Conservation (phyloP, 2,113 vertebrate species). For the Siniperca knerii region DNA sequence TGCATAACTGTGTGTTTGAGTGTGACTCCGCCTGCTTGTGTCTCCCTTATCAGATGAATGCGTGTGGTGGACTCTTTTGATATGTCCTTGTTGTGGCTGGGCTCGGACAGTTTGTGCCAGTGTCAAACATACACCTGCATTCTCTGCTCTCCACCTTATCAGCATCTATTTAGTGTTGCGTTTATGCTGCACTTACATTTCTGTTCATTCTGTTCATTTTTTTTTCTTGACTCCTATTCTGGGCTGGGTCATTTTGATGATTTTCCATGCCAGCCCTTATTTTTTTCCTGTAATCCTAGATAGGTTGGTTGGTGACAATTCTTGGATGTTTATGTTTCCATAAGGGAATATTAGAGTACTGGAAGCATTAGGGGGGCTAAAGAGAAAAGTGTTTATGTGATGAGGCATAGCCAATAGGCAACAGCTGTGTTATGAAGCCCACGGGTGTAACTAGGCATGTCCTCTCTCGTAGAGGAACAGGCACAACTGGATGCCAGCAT, state of each 20-base stretch:
- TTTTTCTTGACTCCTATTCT: too few relatives aligned
- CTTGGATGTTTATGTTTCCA: constrained; percentile 62
- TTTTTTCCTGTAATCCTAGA: constrained; percentile 7
- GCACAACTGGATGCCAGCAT: constrained; percentile 20
- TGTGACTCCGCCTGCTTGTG: constrained; percentile 9
- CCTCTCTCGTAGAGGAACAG: constrained; percentile 15
- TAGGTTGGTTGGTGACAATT: constrained; percentile 4
- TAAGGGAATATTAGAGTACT: constrained; percentile 8
- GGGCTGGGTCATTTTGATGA: not conserved
- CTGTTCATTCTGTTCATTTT: not conserved
- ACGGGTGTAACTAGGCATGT: constrained; percentile 32
- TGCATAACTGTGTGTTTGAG: not conserved
- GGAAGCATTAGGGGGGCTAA: not conserved
- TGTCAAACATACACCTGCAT: constrained; percentile 30
- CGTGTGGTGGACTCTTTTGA: constrained; percentile 38
- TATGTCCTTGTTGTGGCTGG: constrained; percentile 47
- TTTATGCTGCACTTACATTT: constrained; percentile 4
- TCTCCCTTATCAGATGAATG: constrained; percentile 53
- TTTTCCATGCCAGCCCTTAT: constrained; percentile 26
- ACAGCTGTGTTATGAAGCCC: constrained; percentile 62
- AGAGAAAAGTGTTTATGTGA: constrained; percentile 27
- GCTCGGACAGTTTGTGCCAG: constrained; percentile 6
- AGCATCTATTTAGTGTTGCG: constrained; percentile 1
- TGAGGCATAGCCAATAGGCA: constrained; percentile 42
- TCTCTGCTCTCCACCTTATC: constrained; percentile 11